Evolutionary conservation across 2,797 vertebrate species (phyloP).

Genomic region (Cuculus canorus): DNA sequence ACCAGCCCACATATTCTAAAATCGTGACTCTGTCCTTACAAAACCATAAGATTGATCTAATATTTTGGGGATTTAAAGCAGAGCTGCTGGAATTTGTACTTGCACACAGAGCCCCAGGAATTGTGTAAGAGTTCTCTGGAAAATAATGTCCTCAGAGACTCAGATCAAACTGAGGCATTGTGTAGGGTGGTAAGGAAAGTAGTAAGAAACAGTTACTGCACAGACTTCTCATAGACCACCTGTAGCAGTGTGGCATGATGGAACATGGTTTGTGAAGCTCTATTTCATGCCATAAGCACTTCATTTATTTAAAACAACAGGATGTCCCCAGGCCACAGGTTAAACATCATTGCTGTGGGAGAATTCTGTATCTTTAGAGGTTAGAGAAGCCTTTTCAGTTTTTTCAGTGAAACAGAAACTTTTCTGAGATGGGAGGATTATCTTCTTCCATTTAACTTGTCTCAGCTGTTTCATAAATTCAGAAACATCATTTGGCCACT

Average conservation of each 20-base stretch:
- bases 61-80: not conserved
- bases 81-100: not conserved
- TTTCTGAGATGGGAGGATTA: not conserved
- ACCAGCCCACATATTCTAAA: not conserved
- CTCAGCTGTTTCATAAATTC: not conserved
- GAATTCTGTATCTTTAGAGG: not conserved
- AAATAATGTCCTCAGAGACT: not conserved
- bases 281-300: not conserved
- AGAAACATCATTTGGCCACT: not conserved
- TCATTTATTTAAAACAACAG: not conserved
- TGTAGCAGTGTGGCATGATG: not conserved
- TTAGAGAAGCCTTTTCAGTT: not conserved
- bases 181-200: not conserved
- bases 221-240: not conserved
- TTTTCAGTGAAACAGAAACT: not conserved
- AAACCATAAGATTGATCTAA: not conserved
- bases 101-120: not conserved
- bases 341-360: not conserved
- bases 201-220: not conserved
- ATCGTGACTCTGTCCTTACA: not conserved
- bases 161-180: not conserved
- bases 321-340: not conserved
- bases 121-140: not conserved
- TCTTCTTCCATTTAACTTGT: not conserved
- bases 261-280: not conserved